Conservation (phyloP, 2,888 invertebrate species). For the Trachelus troglodyta region DNA sequence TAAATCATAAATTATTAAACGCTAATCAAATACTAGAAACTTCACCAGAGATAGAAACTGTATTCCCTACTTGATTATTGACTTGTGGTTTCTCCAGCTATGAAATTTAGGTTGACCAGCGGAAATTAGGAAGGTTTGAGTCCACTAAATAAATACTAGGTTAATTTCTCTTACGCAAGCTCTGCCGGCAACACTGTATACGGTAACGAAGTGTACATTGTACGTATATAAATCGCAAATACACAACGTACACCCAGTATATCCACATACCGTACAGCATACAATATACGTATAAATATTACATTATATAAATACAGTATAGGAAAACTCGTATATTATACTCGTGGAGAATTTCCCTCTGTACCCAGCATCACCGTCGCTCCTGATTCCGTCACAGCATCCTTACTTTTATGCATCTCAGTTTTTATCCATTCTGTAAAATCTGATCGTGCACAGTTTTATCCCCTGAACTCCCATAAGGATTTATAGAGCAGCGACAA, state of each 20-base stretch:
- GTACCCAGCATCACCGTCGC: neutral
- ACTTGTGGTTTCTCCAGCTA: neutral
- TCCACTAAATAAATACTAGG: constrained; percentile 43
- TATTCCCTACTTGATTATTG: neutral
- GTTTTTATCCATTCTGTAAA: neutral
- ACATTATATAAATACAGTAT: neutral
- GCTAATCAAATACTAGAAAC: neutral
- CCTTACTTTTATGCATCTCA: neutral
- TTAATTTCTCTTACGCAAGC: constrained; percentile 32
- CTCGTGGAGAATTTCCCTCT: neutral
- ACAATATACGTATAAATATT: neutral
- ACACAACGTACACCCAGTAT: neutral
- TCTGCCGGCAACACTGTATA: neutral
- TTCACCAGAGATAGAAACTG: neutral
- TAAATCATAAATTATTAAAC: neutral
- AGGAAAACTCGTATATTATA: neutral
- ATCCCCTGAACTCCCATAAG: neutral
- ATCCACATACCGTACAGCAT: neutral
- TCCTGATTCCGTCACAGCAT: neutral
- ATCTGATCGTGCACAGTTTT: neutral
- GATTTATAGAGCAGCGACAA: neutral
- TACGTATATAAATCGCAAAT: neutral
- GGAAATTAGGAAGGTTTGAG: constrained; percentile 43
- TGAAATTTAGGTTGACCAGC: neutral
- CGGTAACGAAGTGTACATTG: no score